Conservation (phyloP, 1,140 invertebrate species). For the Drosophila kanapiae region DNA sequence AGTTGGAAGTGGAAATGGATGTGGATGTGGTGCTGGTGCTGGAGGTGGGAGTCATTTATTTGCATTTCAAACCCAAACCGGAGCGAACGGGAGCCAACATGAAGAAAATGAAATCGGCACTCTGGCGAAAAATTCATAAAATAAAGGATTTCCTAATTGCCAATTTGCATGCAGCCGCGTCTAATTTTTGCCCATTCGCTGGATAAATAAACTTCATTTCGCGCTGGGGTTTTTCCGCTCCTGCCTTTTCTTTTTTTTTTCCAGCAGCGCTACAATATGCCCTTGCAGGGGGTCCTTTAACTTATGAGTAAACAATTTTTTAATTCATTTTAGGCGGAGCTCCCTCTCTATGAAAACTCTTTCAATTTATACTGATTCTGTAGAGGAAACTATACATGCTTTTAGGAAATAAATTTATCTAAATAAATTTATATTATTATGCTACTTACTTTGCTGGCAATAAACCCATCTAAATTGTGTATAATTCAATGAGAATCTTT, state of each 20-base stretch:
- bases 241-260: conserved; percentile 8
- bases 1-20: conserved; percentile 11
- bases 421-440: background rate
- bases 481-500: background rate
- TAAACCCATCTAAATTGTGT: background rate
- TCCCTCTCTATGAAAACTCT: too few relatives aligned
- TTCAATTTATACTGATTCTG: background rate
- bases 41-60: conserved; percentile 53
- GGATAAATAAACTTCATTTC: conserved; percentile 77
- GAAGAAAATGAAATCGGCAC: conserved; percentile 69
- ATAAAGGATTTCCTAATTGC: conserved; percentile 82
- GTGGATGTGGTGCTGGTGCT: background rate
- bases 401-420: background rate
- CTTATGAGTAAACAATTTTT: background rate
- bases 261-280: conserved; percentile 5
- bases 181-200: conserved; percentile 80
- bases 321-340: background rate
- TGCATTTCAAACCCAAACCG: conserved; percentile 65
- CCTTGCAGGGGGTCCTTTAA: conserved; percentile 9
- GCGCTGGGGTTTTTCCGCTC: conserved; percentile 36
- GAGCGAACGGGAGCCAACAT: conserved; percentile 43
- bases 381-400: background rate
- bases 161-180: conserved; percentile 78
- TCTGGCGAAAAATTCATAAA: conserved; percentile 69
- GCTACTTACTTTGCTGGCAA: background rate